Conservation (phyloP, 2,113 vertebrate genomes). For the Myotis lucifugus region DNA sequence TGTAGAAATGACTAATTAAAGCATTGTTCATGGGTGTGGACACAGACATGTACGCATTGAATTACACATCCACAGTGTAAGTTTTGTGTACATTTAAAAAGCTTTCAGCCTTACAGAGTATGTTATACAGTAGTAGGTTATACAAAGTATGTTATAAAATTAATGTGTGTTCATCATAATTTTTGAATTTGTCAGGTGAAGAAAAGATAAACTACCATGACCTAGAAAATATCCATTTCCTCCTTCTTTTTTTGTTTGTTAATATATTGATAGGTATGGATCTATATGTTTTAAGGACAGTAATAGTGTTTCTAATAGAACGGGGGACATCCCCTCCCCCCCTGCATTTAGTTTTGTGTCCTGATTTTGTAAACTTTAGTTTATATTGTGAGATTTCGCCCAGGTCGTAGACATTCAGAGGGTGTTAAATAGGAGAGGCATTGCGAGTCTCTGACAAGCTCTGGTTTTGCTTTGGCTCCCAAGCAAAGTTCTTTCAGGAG, state of each 20-base stretch:
- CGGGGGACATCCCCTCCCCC: not conserved
- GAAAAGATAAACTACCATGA: not conserved
- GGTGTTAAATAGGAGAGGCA: not conserved
- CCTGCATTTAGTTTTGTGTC: not conserved
- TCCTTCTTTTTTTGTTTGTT: not conserved
- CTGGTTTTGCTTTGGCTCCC: not conserved
- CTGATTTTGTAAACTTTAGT: not conserved
- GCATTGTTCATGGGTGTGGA: slow-evolving; percentile 69
- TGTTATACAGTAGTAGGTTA: not conserved
- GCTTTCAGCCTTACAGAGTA: not conserved
- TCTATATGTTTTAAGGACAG: not conserved
- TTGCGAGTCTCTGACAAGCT: not conserved
- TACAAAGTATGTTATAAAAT: not conserved
- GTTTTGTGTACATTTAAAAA: slow-evolving; percentile 25
- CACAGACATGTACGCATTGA: slow-evolving; percentile 52
- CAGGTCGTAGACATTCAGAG: not conserved
- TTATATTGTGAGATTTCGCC: not conserved
- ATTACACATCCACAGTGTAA: not conserved
- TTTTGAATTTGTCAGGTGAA: not conserved
- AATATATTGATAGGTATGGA: not conserved
- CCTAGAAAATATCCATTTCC: not conserved
- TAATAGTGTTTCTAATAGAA: not conserved
- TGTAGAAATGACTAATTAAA: slow-evolving; percentile 79
- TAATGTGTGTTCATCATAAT: not conserved
- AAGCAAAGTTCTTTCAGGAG: not conserved